Percentiles rank a stretch among this genome's conserved stretches.
Conservation (phyloP, 2,888 invertebrate genomes). For the Crossocerus cetratus region DNA sequence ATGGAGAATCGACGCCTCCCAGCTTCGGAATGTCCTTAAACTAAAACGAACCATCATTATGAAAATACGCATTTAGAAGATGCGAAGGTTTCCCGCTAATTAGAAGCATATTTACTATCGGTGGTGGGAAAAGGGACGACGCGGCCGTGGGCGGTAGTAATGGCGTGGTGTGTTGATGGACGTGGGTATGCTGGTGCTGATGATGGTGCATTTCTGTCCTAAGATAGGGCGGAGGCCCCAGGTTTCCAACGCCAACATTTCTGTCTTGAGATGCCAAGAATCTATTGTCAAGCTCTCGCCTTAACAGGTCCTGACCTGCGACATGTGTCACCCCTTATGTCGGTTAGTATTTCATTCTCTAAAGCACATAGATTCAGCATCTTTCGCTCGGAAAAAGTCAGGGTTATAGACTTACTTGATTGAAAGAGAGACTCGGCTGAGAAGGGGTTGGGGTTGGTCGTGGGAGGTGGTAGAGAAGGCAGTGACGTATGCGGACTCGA, state of each 20-base stretch:
- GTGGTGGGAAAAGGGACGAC: conserved; percentile 81
- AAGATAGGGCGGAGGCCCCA: conserved; percentile 83
- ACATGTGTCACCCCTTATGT: conserved; percentile 73
- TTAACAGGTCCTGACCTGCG: conserved; percentile 88
- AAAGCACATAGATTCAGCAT: neutral
- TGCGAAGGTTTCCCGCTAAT: neutral
- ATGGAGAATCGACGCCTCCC: conserved; percentile 86
- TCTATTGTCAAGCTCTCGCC: conserved; percentile 93
- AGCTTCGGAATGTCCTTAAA: conserved; percentile 94
- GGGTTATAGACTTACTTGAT: conserved; percentile 82
- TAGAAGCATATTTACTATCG: conserved; percentile 80
- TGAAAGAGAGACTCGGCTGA: conserved; percentile 93
- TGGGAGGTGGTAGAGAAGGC: conserved; percentile 75
- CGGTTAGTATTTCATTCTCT: conserved; percentile 39
- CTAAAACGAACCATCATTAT: conserved; percentile 73
- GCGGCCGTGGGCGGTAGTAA: conserved; percentile 80
- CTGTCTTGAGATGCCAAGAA: conserved; percentile 92
- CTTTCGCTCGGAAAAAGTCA: conserved; percentile 4
- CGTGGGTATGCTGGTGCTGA: conserved; percentile 94
- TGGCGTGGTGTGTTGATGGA: conserved; percentile 89
- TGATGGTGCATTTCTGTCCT: conserved; percentile 95
- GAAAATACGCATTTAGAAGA: neutral
- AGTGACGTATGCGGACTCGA: conserved; percentile 74
- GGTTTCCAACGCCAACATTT: conserved; percentile 75
- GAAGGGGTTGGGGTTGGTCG: conserved; percentile 88